A percentile compares a stretch with the other conserved stretches of the same genome.
These are phyloP conservation scores for Stenotaenia linearis DNA, from an alignment of 2,888 invertebrate genomes.

Conservation along the genomic window DNA sequence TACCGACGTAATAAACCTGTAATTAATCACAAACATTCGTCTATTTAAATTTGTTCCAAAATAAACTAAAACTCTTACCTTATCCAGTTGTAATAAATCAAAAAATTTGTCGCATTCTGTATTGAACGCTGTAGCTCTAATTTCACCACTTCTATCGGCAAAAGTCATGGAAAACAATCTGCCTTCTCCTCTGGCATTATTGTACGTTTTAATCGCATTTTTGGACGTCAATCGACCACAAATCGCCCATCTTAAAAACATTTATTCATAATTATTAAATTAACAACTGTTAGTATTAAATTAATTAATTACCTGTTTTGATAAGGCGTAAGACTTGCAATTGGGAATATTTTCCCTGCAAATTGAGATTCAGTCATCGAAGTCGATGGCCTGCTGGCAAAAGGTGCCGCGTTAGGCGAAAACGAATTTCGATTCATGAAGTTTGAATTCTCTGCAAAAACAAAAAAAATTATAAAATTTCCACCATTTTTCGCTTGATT, in stretches of 20 bases:
- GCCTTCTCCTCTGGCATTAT: constrained; percentile 86
- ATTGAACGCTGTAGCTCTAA: constrained; percentile 83
- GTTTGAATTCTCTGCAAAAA: no score
- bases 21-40: constrained; percentile 36
- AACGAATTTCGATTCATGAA: neutral
- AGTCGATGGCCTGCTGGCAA: neutral
- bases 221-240: constrained; percentile 83
- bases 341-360: neutral
- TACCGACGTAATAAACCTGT: constrained; percentile 79
- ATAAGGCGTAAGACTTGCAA: neutral
- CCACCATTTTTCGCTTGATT: no score
- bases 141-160: constrained; percentile 90
- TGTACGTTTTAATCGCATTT: constrained; percentile 74
- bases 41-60: neutral
- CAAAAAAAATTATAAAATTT: no score
- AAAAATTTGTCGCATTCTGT: constrained; percentile 82
- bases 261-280: neutral
- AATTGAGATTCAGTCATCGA: neutral
- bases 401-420: neutral
- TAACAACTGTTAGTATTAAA: neutral
- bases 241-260: constrained; percentile 71
- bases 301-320: neutral
- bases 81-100: constrained; percentile 71
- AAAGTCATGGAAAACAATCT: constrained; percentile 88
- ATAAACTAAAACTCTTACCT: constrained; percentile 36